phyloP scores from a whole-genome alignment of 2,797 vertebrate genomes.

The Lindbergichthys nudifrons region DNA sequence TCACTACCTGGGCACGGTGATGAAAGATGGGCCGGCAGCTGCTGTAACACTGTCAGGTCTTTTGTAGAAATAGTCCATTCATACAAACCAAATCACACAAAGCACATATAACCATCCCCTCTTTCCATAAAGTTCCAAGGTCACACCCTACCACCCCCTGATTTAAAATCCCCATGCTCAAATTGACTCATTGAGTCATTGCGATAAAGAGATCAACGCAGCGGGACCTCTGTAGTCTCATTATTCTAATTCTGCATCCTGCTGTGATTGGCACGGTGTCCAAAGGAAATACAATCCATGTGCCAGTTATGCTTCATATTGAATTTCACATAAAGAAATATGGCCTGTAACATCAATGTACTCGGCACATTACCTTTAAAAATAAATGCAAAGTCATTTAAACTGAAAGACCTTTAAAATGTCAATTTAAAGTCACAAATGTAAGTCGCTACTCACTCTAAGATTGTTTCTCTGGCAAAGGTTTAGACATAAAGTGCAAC shows the following conservation, averaged over 20 bases:
- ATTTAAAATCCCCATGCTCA: conserved; percentile 60
- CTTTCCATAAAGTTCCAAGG: conserved; percentile 58
- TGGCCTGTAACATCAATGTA: conserved; percentile 2
- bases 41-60: conserved; percentile 44
- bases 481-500: background rate
- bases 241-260: conserved; percentile 60
- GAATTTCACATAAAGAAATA: background rate
- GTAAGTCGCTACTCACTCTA: background rate
- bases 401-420: conserved; percentile 22
- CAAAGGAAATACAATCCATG: conserved; percentile 48
- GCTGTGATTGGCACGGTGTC: conserved; percentile 63
- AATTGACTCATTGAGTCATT: conserved; percentile 48
- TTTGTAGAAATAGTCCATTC: conserved; percentile 26
- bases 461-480: background rate
- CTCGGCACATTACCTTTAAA: conserved; percentile 8
- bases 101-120: conserved; percentile 17
- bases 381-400: conserved; percentile 19
- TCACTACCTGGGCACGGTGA: conserved; percentile 19
- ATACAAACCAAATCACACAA: conserved; percentile 13
- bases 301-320: conserved; percentile 20
- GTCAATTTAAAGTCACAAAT: background rate
- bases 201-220: conserved; percentile 71
- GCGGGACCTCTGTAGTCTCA: conserved; percentile 53
- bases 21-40: conserved; percentile 42
- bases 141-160: conserved; percentile 38